Base-by-base conservation (phyloP, 2,113 vertebrate genomes). In the Hippocampus barbouri region DNA sequence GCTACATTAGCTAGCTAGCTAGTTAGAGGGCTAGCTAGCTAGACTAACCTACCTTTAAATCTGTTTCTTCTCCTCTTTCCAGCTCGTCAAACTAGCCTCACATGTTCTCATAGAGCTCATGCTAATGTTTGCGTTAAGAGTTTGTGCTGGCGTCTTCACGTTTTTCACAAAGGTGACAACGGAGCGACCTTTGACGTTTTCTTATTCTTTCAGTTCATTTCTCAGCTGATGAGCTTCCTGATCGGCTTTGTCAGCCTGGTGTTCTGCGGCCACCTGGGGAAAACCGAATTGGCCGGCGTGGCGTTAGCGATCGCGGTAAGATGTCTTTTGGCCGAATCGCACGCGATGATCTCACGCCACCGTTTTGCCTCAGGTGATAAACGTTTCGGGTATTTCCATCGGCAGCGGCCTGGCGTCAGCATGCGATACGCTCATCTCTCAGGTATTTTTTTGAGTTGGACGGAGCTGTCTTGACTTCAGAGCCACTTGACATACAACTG, bases 181-280 rank as follows among this genome's bases (percentile, higher is more conserved):
- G 43, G 10, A 45, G 43, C 43, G 2, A 45, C 10, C 43, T 79
- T 79, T 82, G 66, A 63, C 75, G 76, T 59, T 59, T 30, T 56
- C 10, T 59, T 10, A 1, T 59, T 59, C 14, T 14, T 64, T 68
- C 25, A 96, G 95, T 91, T 95, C 68, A 80, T 97, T 30, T 94
- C 94, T n/a, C 94, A 97, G 83, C 43, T 95, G 87, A 93, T 97
- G 94, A 87, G 87, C 71, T 95, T 96, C 79, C 73, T 96, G 79
- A 94, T 96, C 85, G 87, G 88, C 0, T 93, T 96, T 54, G 83
- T 96, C 74, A 97, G 95, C 88, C 93, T 94, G n/a, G 94, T 95
- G 85, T 97, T 98, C 88, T 97, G 96, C 0, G 94, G 96, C 56
- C 95, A 95, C 85, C 80, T 98, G 88, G 95, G 94, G 54, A 96